phyloP scores from a whole-genome alignment of 2,888 invertebrate species.

The Pristionchus mayeri region DNA sequence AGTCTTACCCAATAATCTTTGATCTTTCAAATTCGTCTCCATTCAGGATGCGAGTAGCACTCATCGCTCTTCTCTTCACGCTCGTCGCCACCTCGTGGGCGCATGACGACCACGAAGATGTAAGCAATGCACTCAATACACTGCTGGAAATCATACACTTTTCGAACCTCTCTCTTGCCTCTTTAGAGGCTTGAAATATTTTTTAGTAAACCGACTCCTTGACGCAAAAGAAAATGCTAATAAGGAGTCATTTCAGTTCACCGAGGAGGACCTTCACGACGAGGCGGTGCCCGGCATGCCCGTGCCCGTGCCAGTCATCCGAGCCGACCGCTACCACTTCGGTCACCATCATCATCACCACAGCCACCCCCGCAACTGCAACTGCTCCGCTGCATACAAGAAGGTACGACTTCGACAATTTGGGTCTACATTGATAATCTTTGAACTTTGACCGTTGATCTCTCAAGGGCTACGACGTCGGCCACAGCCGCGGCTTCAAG shows the following conservation, averaged over 20 bases:
- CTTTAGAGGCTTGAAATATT: neutral
- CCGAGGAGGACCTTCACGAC: neutral
- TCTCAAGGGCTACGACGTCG: slow-evolving; percentile 3
- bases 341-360: neutral
- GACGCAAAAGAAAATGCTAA: no score
- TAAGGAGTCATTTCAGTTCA: no score
- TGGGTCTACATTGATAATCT: no score
- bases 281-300: neutral
- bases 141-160: no score
- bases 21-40: neutral
- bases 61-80: slow-evolving; percentile 36
- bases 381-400: slow-evolving; percentile 19
- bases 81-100: neutral
- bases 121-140: no score
- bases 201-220: no score
- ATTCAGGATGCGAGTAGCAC: slow-evolving; percentile 3
- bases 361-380: neutral
- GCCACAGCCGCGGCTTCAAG: neutral
- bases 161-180: neutral
- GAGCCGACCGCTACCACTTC: neutral
- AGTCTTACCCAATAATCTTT: neutral
- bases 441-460: no score
- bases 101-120: neutral
- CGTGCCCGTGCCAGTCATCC: neutral
- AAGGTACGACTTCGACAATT: neutral